Base-by-base conservation (phyloP, 1,140 invertebrate genomes). In the Dendroctonus valens region DNA sequence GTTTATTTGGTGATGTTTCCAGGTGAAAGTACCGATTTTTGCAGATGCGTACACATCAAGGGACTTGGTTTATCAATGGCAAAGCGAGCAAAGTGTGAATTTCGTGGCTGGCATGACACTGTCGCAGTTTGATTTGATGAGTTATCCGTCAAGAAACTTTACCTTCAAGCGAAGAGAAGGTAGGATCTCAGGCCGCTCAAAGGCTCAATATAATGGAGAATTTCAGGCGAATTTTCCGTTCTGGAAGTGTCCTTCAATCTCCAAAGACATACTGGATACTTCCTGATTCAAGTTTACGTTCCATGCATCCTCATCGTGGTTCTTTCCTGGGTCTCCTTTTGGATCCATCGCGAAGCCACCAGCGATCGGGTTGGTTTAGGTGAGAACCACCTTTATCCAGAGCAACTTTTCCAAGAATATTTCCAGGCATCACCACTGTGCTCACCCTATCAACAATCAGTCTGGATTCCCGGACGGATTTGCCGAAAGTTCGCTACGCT, bases 321-420 rank as follows among this genome's bases (percentile, higher is more conserved):
- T 0, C 81, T 98, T 0, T 96, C 93, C 0, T 98, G 94, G 94
- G 94, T 98, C 0, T 95, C 93, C 0, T 97, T 98, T 77, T 98
- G 94, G 93, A 94, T 97, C 72, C 94, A 97, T 81, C 83, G 94
- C 14, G 95, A 98, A 92, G 95, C 95, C 0, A 97, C 95, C 0
- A 87, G 85, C 59, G 86, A 87, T 70, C 80, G 86, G 3, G 85
- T 87, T 0, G 84, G 85, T 1, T 46, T 65, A 51, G 63, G 63
- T 65, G 59, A 41, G n/a, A n/a, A 61, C 57, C 2, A 44, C 57
- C 53, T 57, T 39, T 55, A 37, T 57, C 26, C 39, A 11, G 38
- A 3, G 14, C 37, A 57, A 57, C 9, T 57, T 57, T n/a, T 15
- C 2, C 8, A 14, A 52, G 8, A 51, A 51, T 11, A 7, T 55